Evolutionary conservation across 2,888 invertebrate genomes (phyloP), one percentile per base, ranked within the genome.

Genomic region (Xestia ashworthii): DNA sequence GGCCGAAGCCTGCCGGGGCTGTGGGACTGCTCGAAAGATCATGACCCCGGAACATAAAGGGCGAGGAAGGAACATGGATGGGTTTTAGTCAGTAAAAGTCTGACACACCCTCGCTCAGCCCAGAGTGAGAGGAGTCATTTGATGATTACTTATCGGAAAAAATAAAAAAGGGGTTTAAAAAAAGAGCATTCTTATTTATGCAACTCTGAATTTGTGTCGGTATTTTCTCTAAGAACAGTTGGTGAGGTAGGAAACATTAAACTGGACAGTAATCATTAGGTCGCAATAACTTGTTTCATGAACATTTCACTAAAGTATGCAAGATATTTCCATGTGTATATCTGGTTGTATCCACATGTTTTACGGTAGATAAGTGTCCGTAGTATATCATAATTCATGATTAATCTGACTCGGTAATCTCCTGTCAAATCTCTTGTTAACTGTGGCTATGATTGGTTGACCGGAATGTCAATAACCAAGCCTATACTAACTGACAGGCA

Each of bases 351-450:
- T 25, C 8, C 50, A 50, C 19, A n/a, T n/a, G 12, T 12, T 55
- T 5, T 1, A 12, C 5, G n/a, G n/a, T 5, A 55, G n/a, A 41
- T 41, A 50, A 32, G 5, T 12, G 22, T 74, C 41, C n/a, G n/a
- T 12, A 6, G 11, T 62, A 6, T 50, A 5, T 19, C 38, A 25
- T 62, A 76, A 64, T 14, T 25, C 44, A 50, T 38, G n/a, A 11
- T 38, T 65, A 77, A 65, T 66, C 65, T 66, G 22, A 16, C 38
- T 22, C 5, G 46, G 25, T 65, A 65, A 77, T 66, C 66, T 46
- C 19, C 25, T 38, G 16, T 22, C 60, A 76, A 48, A 78, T 74
- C 74, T 16, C 22, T 48, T 41, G 38, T 53, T 14, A 62, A 32
- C 12, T 60, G 19, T 4, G 14, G 41, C 38, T 74, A 46, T 74